Conservation (phyloP, 2,797 vertebrate species). For the Brachyalestes nurse region DNA sequence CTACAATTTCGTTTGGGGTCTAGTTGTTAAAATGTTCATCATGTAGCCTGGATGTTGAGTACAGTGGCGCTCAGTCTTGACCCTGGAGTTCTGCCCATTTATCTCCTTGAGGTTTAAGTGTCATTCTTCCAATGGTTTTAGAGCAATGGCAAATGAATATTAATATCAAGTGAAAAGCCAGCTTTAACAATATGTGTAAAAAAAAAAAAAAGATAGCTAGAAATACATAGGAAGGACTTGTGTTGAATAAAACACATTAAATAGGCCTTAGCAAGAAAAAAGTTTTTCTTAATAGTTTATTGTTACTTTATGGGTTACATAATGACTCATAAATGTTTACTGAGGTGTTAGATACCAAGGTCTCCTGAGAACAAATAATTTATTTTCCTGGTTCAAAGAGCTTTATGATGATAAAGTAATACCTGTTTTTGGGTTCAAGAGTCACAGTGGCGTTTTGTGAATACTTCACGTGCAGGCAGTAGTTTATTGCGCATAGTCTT, state of each 20-base stretch:
- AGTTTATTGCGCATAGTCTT: neutral
- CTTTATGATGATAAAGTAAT: neutral
- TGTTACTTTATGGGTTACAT: too few relatives aligned
- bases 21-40: neutral
- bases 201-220: too few relatives aligned
- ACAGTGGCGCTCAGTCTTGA: neutral
- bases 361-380: neutral
- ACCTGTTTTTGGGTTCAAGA: neutral
- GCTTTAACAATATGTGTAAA: too few relatives aligned
- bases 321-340: neutral
- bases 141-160: too few relatives aligned
- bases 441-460: neutral
- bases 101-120: too few relatives aligned
- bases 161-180: too few relatives aligned
- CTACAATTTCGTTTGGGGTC: neutral
- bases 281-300: too few relatives aligned
- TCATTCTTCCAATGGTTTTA: too few relatives aligned
- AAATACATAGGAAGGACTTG: too few relatives aligned
- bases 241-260: too few relatives aligned
- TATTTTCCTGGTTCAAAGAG: conserved; percentile 10
- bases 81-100: too few relatives aligned
- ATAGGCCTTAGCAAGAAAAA: too few relatives aligned
- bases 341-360: neutral
- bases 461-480: neutral
- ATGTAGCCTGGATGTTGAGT: neutral